A percentile compares a stretch with the other conserved stretches of the same genome.
These are phyloP conservation scores for Diplodus sargus DNA, from an alignment of 2,797 vertebrate genomes.

Conservation along the genomic window DNA sequence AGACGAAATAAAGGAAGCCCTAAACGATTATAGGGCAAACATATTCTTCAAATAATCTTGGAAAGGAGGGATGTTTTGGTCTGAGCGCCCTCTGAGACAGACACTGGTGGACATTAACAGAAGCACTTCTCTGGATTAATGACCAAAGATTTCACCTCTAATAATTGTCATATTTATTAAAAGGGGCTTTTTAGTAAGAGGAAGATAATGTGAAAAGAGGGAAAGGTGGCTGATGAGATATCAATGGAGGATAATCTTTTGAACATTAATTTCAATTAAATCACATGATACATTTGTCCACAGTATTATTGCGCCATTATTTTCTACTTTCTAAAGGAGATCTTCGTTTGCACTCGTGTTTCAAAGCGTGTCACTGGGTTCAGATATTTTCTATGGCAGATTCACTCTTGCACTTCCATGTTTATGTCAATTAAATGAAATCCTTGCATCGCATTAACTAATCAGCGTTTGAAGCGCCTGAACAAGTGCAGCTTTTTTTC, in stretches of 20 bases:
- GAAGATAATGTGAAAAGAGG: not conserved
- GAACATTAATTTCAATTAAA: not conserved
- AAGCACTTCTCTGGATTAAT: not conserved
- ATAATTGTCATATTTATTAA: not conserved
- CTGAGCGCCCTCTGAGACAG: no score
- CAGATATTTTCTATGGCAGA: conserved; percentile 12
- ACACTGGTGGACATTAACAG: no score
- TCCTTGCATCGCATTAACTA: conserved; percentile 69
- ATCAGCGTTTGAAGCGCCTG: conserved; percentile 50
- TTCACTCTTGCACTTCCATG: conserved; percentile 40
- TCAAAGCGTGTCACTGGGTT: conserved; percentile 7
- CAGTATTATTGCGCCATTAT: not conserved
- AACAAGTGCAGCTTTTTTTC: conserved; percentile 33
- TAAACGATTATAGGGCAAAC: not conserved
- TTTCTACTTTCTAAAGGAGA: not conserved
- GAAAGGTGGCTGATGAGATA: not conserved
- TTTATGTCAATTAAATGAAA: conserved; percentile 58
- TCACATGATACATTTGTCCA: not conserved
- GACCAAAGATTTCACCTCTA: not conserved
- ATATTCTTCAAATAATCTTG: no score
- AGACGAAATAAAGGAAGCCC: no score
- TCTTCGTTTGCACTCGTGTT: not conserved
- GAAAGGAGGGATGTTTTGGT: not conserved
- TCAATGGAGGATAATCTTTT: not conserved
- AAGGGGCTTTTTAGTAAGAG: no score